Percentiles rank a stretch among this genome's conserved stretches.
These are phyloP conservation scores for Ornithoptera alexandrae DNA, from an alignment of 2,888 invertebrate genomes.

Conservation along the genomic window DNA sequence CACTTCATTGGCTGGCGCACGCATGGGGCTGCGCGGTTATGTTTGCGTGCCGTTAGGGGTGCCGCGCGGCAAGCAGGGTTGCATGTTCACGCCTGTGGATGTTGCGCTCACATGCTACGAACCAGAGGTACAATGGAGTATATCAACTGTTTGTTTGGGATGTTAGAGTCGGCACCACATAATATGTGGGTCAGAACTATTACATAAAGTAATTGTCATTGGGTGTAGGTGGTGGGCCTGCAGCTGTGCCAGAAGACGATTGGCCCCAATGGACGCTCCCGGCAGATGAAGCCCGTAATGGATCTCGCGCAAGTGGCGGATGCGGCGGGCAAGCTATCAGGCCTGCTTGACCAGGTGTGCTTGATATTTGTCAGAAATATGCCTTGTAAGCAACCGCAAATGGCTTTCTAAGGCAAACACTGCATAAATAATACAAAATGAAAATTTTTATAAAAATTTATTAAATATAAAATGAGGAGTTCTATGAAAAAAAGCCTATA, in stretches of 20 bases:
- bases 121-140: conserved; percentile 83
- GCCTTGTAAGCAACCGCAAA: too few relatives aligned
- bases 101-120: conserved; percentile 94
- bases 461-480: too few relatives aligned
- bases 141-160: too few relatives aligned
- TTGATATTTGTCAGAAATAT: too few relatives aligned
- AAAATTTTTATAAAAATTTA: too few relatives aligned
- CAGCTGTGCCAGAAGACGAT: conserved; percentile 92
- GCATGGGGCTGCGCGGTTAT: conserved; percentile 97
- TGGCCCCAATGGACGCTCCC: conserved; percentile 74
- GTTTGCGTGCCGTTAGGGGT: conserved; percentile 96
- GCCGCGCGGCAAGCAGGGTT: conserved; percentile 94
- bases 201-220: background rate
- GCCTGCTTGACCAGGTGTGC: conserved; percentile 84
- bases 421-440: too few relatives aligned
- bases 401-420: too few relatives aligned
- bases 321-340: conserved; percentile 88
- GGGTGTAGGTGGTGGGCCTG: conserved; percentile 81
- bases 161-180: background rate
- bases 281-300: conserved; percentile 83
- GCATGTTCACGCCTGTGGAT: conserved; percentile 97
- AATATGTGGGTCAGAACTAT: background rate
- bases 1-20: conserved; percentile 90
- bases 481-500: too few relatives aligned
- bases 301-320: conserved; percentile 89